Evolutionary conservation across 1,140 invertebrate genomes (phyloP).

Genomic region (Orchesella cincta): DNA sequence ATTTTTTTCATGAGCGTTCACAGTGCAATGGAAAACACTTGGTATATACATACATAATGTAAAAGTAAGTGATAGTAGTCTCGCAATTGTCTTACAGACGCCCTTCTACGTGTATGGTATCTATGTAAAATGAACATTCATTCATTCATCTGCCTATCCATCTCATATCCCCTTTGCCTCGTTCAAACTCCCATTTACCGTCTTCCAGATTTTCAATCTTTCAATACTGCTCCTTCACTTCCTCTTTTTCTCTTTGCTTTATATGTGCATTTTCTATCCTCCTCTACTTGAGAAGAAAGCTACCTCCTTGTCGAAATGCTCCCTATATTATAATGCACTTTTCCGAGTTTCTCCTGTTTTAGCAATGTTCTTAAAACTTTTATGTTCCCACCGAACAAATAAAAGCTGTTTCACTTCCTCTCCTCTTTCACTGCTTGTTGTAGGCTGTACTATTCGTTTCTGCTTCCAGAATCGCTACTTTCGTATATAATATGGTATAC

Average conservation of each 20-base stretch:
- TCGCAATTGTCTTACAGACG: no score
- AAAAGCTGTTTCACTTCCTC: neutral
- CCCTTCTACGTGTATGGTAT: no score
- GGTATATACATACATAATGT: neutral
- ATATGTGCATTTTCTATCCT: neutral
- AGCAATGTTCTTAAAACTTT: conserved; percentile 9
- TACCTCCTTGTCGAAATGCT: neutral
- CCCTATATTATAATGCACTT: neutral
- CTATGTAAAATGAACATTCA: conserved; percentile 1
- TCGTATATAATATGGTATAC: no score
- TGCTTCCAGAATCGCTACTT: no score
- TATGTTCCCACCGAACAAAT: conserved; percentile 9
- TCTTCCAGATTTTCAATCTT: conserved; percentile 9
- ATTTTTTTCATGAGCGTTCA: neutral
- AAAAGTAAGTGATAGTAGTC: neutral
- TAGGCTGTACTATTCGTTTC: neutral
- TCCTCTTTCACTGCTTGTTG: neutral
- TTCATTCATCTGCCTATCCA: conserved; percentile 10
- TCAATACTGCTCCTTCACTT: neutral
- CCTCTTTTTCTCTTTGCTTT: neutral
- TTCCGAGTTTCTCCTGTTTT: neutral
- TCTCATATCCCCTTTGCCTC: conserved; percentile 3
- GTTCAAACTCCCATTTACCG: conserved; percentile 15
- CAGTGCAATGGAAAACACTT: neutral
- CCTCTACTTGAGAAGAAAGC: neutral